Evolutionary conservation across 2,113 vertebrate genomes (phyloP).

Genomic region (Anolis carolinensis): DNA sequence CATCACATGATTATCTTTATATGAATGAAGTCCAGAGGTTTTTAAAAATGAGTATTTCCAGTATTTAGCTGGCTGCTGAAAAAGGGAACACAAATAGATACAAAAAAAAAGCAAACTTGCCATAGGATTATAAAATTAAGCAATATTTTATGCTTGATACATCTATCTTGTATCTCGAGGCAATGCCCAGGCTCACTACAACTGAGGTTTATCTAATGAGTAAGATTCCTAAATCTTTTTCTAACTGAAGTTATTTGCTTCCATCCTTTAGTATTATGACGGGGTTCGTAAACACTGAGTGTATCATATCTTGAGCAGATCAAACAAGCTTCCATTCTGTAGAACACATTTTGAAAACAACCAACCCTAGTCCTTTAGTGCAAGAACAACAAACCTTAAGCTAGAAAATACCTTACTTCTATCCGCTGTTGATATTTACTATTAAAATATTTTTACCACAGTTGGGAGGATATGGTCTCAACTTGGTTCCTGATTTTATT

Average conservation of each 20-base stretch:
- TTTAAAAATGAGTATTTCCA: conserved; percentile 5
- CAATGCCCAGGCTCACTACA: neutral
- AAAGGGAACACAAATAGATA: neutral
- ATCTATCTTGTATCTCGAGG: neutral
- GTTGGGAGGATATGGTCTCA: neutral
- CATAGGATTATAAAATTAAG: neutral
- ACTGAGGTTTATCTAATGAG: neutral
- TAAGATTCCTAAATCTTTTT: neutral
- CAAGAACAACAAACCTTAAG: neutral
- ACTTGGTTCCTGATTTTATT: conserved; percentile 13
- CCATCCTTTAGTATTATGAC: neutral
- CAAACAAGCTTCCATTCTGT: neutral
- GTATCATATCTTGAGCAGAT: too few species aligned
- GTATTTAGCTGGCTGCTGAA: neutral
- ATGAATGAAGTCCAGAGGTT: neutral
- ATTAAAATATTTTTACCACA: neutral
- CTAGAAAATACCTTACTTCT: neutral
- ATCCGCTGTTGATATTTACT: neutral
- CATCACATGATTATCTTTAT: neutral
- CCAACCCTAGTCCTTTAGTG: too few species aligned
- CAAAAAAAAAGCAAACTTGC: too few species aligned
- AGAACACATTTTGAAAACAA: neutral
- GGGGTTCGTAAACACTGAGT: too few species aligned
- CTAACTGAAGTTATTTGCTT: neutral
- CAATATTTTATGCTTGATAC: neutral